Evolutionary conservation across 92 coral and sea anemone genomes (phyloP), one percentile per base, ranked within the genome.

Genomic region (Phymanthus crucifer): DNA sequence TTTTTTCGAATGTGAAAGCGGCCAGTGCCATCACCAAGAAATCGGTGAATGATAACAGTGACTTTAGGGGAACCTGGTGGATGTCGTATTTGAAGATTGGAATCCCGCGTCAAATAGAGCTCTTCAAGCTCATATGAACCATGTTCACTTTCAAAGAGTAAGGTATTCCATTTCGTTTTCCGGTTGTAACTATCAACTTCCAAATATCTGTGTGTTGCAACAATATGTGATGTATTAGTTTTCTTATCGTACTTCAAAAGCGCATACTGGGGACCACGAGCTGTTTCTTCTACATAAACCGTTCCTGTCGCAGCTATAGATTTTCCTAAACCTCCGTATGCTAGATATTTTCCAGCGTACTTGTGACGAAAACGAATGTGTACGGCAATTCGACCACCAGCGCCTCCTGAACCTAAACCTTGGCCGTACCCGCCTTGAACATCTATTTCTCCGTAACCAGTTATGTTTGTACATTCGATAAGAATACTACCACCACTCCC

Each of bases 401-500:
- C 88, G 9, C 97, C 99, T 0, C 99, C 99, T 33, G 97, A 88
- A 2, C 97, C 94, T 16, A 85, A 74, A 9, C 87, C 86, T 2
- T 79, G 70, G 8, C 99, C 97, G 74, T 87, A 85, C 57, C 99
- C 97, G 18, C 99, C 99, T 84, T 84, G 84, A 40, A 89, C 91
- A 75, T 93, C 87, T 27, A 95, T 84, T 73, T 93, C 94, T 36
- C 99, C 99, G 73, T 95, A 95, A 24, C 99, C 99, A 68, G 99
- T 95, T 31, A 95, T 80, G 78, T 95, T 95, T n/a, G 99, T 95
- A 54, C 95, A 86, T 73, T 95, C 95, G 34, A 95, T 85, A 35
- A 93, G 90, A 56, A 95, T 33, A 65, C 97, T 93, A n/a, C 99
- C 99, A 19, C 99, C 99, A 78, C 99, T 95, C 33, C 99, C 99